Conservation (phyloP, 1,140 invertebrate species). For the Ooceraea biroi region DNA sequence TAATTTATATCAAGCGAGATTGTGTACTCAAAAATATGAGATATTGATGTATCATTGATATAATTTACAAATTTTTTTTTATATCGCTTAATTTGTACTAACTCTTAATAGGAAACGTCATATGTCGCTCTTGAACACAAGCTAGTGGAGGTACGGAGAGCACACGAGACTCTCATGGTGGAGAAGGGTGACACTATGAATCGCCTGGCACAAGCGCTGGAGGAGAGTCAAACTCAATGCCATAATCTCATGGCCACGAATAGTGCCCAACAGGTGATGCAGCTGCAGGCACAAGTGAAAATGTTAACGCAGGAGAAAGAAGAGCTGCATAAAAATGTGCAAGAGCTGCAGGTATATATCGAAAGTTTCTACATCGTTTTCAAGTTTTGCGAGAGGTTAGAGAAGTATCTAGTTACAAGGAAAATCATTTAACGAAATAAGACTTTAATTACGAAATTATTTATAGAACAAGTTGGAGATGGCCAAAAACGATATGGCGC, state of each 20-base stretch:
- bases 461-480: slow-evolving; percentile 79
- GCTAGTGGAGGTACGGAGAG: slow-evolving; percentile 79
- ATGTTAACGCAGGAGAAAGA: slow-evolving; percentile 79
- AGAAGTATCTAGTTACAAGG: slow-evolving; percentile 27
- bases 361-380: slow-evolving; percentile 14
- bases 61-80: slow-evolving; percentile 26
- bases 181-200: slow-evolving; percentile 84
- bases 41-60: slow-evolving; percentile 3
- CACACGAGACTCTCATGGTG: slow-evolving; percentile 80
- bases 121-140: slow-evolving; percentile 79
- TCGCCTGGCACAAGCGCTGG: slow-evolving; percentile 79
- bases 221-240: slow-evolving; percentile 82
- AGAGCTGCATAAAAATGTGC: slow-evolving; percentile 77
- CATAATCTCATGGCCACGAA: slow-evolving; percentile 81
- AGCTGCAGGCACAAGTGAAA: slow-evolving; percentile 80
- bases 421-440: slow-evolving; percentile 24
- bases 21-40: not conserved
- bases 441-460: slow-evolving; percentile 33
- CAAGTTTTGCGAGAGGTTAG: not conserved
- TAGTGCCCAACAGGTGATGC: slow-evolving; percentile 78
- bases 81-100: not conserved
- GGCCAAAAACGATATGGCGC: slow-evolving; percentile 77
- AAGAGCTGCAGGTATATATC: slow-evolving; percentile 81
- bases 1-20: not conserved
- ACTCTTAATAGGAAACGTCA: slow-evolving; percentile 74